Conservation (phyloP, 2,113 vertebrate genomes). For the Pheucticus melanocephalus region DNA sequence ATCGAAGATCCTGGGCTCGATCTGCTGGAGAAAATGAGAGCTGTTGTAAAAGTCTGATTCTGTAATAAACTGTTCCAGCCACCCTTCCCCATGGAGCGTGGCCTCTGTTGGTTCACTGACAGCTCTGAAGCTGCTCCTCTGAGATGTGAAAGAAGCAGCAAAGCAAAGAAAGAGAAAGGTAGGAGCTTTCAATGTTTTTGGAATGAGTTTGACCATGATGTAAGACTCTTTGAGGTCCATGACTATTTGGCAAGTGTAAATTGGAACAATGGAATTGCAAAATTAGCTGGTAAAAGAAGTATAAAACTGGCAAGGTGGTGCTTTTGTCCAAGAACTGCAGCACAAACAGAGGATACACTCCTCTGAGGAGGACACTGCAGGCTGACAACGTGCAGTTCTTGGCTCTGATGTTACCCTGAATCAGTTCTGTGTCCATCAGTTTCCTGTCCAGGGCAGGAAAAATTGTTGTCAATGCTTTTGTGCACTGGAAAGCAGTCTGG, state of each 20-base stretch:
- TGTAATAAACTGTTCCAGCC: background rate
- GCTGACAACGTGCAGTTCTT: background rate
- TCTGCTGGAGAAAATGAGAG: background rate
- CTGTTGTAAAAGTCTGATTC: background rate
- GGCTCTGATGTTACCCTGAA: background rate
- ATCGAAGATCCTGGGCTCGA: background rate
- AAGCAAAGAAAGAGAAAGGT: background rate
- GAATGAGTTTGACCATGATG: background rate
- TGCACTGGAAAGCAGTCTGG: background rate
- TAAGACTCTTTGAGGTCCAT: background rate
- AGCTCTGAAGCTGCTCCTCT: background rate
- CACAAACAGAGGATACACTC: background rate
- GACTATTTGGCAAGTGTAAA: background rate
- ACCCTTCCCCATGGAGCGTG: background rate
- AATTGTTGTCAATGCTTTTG: background rate
- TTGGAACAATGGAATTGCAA: background rate
- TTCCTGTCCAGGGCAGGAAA: background rate
- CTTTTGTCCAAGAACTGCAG: background rate
- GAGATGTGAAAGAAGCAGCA: background rate
- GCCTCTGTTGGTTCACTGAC: background rate
- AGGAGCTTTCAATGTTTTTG: background rate
- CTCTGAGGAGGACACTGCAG: background rate
- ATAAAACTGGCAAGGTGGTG: background rate
- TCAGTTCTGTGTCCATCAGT: background rate
- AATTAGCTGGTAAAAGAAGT: background rate